Evolutionary conservation across 2,797 vertebrate genomes (phyloP), one percentile per base, ranked within the genome.

Genomic region (Antennarius maculatus): DNA sequence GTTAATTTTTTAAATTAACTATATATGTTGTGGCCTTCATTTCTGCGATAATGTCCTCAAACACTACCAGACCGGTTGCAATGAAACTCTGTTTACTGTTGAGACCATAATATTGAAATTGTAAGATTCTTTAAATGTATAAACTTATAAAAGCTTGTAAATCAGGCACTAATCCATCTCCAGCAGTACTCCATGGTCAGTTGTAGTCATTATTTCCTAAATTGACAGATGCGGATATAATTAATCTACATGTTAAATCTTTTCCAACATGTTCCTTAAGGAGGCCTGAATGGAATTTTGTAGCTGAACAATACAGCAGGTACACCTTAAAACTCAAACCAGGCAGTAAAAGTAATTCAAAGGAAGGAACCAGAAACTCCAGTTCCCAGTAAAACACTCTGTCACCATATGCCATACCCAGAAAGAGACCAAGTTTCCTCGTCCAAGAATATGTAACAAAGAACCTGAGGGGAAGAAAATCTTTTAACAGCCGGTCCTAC

Each of bases 361-460:
- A 45, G 15, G 5, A 0, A 49, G 4, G 39, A 90, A 89, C 88
- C 73, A 72, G 90, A 82, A 83, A 85, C 4, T 80, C 90, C 69
- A 69, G 84, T 89, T 88, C 28, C 18, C 7, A 16, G 15, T n/a
- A 1, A 45, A 67, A 46, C 54, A 10, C 42, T 14, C 9, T 1
- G 13, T 46, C 7, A 28, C 1, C 56, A 39, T 72, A 34, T 66
- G n/a, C 8, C 34, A 56, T 49, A 34, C 6, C 16, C 2, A n/a
- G 5, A 29, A 42, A 17, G 18, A 13, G n/a, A 5, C 4, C 8
- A 27, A 61, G 62, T 61, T 77, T 79, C 73, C 60, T 83, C 17
- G 1, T 37, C 14, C 28, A 54, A 49, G 45, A 12, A 4, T 18
- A 56, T 2, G 71, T 37, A 37, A 43, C 9, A 14, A 7, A 47